A percentile compares a stretch with the other conserved stretches of the same genome.
phyloP scores from a whole-genome alignment of 1,140 invertebrate species.

The Tyrophagus putrescentiae region DNA sequence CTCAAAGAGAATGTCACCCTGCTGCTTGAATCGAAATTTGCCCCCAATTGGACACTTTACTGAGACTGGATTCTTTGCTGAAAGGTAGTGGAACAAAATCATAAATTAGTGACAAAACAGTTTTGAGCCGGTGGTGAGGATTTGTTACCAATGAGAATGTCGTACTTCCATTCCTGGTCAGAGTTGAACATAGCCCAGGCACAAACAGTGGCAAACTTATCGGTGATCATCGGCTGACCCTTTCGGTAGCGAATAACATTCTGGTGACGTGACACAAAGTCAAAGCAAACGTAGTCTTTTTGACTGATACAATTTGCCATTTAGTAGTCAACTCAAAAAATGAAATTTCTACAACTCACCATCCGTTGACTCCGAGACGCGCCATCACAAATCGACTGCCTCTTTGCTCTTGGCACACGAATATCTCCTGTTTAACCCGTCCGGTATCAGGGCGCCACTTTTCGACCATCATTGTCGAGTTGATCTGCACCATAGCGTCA shows the following conservation, averaged over 20 bases:
- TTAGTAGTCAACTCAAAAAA: slow-evolving; percentile 6
- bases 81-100: slow-evolving; percentile 25
- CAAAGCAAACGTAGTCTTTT: slow-evolving; percentile 92
- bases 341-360: slow-evolving; percentile 38
- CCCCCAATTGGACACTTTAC: slow-evolving; percentile 88
- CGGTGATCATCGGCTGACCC: slow-evolving; percentile 68
- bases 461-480: slow-evolving; percentile 89
- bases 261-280: slow-evolving; percentile 86
- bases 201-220: slow-evolving; percentile 76
- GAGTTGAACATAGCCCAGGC: slow-evolving; percentile 83
- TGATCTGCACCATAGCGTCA: slow-evolving; percentile 80
- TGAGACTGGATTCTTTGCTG: slow-evolving; percentile 75
- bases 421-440: slow-evolving; percentile 70
- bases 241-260: slow-evolving; percentile 84
- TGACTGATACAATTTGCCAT: slow-evolving; percentile 49
- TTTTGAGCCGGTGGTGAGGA: too few relatives aligned
- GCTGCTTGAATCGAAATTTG: slow-evolving; percentile 82
- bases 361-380: slow-evolving; percentile 84
- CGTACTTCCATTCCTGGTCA: slow-evolving; percentile 68
- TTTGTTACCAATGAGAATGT: slow-evolving; percentile 53
- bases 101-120: slow-evolving; percentile 20
- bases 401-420: slow-evolving; percentile 76
- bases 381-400: slow-evolving; percentile 85
- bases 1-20: slow-evolving; percentile 68
- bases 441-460: slow-evolving; percentile 81